Percentiles rank a stretch among this genome's conserved stretches.
These are phyloP conservation scores for Emys orbicularis DNA, from an alignment of 2,797 vertebrate species.

Conservation along the genomic window DNA sequence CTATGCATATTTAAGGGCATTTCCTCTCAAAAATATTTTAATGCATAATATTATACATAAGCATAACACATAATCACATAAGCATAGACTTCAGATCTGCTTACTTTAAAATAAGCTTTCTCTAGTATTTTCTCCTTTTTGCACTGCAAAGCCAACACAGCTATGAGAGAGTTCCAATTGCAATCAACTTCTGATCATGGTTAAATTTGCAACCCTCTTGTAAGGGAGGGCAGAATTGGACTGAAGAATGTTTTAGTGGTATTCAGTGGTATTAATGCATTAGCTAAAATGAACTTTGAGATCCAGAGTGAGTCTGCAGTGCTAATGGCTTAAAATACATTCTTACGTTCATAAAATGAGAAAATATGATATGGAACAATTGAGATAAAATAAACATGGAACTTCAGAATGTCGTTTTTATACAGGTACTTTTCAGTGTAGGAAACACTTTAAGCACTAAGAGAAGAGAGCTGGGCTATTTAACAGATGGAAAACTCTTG, in stretches of 20 bases:
- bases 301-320: neutral
- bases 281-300: neutral
- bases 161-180: neutral
- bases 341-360: neutral
- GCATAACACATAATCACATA: no score
- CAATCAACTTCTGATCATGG: neutral
- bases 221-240: neutral
- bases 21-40: neutral
- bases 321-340: neutral
- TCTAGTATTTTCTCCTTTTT: neutral
- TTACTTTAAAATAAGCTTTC: neutral
- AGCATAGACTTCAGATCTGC: neutral
- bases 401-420: neutral
- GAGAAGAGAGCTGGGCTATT: neutral
- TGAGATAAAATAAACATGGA: fast-evolving
- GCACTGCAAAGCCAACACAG: neutral
- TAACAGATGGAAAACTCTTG: neutral
- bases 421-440: neutral
- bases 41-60: neutral
- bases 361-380: neutral
- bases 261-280: neutral
- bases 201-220: neutral
- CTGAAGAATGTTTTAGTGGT: neutral
- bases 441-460: neutral
- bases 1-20: neutral